Percentiles rank a stretch among this genome's conserved stretches.
phyloP scores from a whole-genome alignment of 2,113 vertebrate species.

The Paradisaea rubra region DNA sequence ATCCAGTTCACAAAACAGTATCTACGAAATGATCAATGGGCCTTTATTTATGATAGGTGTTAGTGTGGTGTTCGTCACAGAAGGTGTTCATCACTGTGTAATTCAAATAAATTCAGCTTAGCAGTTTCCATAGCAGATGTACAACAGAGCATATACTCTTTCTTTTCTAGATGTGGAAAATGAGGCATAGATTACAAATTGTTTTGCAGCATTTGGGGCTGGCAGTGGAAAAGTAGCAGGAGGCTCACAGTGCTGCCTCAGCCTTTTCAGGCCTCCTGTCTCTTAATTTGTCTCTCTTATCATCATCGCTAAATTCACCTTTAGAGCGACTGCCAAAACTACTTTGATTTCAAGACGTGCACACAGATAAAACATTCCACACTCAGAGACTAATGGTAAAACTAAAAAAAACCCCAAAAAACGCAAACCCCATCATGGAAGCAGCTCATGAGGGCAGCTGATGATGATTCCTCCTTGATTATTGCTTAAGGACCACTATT shows the following conservation, averaged over 20 bases:
- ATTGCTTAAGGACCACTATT: background rate
- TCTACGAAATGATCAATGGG: background rate
- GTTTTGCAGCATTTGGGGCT: background rate
- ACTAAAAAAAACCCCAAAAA: background rate
- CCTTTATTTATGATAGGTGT: background rate
- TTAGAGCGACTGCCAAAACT: background rate
- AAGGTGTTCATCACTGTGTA: background rate
- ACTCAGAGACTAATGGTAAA: background rate
- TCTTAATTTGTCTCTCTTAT: background rate
- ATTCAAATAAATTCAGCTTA: background rate
- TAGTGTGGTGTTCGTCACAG: background rate
- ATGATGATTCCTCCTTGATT: conserved; percentile 28
- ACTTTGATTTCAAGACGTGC: background rate
- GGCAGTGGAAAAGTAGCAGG: background rate
- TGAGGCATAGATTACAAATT: background rate
- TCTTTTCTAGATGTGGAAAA: background rate
- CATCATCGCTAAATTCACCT: background rate
- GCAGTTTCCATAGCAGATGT: background rate
- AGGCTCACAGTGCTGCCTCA: background rate
- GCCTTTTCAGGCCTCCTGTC: background rate
- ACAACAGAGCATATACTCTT: background rate
- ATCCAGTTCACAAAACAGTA: background rate
- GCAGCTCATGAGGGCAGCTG: background rate
- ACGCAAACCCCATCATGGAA: background rate
- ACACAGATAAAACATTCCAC: background rate